A percentile compares a stretch with the other conserved stretches of the same genome.
Evolutionary conservation across 2,888 invertebrate species (phyloP).

Genomic region (Apoda limacodes): DNA sequence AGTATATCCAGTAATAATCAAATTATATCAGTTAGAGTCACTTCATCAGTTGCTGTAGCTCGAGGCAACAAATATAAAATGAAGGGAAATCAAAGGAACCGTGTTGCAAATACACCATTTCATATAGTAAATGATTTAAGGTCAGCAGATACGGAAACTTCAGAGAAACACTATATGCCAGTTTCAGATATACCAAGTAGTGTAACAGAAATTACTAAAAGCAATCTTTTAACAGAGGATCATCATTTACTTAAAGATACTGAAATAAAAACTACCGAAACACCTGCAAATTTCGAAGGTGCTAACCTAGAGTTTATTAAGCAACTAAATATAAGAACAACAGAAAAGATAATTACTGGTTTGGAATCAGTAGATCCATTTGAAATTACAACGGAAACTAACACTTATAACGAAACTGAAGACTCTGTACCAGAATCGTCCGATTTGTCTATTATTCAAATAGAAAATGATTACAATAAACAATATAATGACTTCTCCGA

Average conservation of each 20-base stretch:
- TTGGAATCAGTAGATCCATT: constrained; percentile 54
- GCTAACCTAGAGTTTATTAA: constrained; percentile 63
- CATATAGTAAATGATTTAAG: constrained; percentile 14
- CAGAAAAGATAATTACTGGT: constrained; percentile 31
- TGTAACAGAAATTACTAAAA: no score
- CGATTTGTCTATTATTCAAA: constrained; percentile 29
- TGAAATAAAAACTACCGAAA: no score
- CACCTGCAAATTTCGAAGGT: constrained; percentile 48
- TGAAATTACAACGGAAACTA: constrained; percentile 60
- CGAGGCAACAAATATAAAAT: no score
- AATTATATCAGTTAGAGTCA: constrained; percentile 68
- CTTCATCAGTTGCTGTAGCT: constrained; percentile 70
- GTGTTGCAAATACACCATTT: constrained; percentile 4
- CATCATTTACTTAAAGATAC: no score
- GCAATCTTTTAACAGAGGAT: no score
- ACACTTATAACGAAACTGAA: constrained; percentile 36
- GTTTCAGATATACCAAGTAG: no score
- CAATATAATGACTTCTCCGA: constrained; percentile 8
- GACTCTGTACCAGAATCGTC: constrained; percentile 41
- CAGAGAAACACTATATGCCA: no score
- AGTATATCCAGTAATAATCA: constrained; percentile 29
- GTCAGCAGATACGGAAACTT: constrained; percentile 18
- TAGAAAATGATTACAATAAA: constrained; percentile 27
- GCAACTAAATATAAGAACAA: constrained; percentile 51
- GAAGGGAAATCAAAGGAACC: constrained; percentile 16